These are phyloP conservation scores for Nibea albiflora DNA, from an alignment of 2,113 vertebrate genomes.

Conservation along the genomic window DNA sequence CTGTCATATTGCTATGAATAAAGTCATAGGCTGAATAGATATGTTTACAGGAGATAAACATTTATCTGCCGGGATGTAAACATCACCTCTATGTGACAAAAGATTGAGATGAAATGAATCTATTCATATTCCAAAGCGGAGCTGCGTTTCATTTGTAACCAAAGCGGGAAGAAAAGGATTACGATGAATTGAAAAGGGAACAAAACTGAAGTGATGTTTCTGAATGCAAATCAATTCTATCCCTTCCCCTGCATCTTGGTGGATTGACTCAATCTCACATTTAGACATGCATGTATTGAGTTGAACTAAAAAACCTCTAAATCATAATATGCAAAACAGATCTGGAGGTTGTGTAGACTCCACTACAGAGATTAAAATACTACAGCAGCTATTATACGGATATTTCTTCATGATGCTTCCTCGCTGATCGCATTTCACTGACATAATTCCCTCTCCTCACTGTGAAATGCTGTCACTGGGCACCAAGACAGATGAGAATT, in stretches of 20 bases:
- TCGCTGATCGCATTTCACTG: background rate
- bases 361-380: conserved; percentile 33
- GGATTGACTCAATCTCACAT: conserved; percentile 24
- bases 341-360: background rate
- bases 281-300: background rate
- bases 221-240: conserved; percentile 44
- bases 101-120: conserved; percentile 20
- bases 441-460: conserved; percentile 11
- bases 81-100: conserved; percentile 17
- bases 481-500: conserved; percentile 9
- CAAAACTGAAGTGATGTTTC: conserved; percentile 32
- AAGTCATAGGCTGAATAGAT: conserved; percentile 27
- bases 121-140: conserved; percentile 26
- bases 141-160: conserved; percentile 25
- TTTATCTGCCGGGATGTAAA: conserved; percentile 37
- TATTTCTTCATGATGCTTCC: background rate
- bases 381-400: background rate
- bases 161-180: conserved; percentile 25
- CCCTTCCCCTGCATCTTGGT: background rate
- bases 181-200: conserved; percentile 9
- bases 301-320: conserved; percentile 7
- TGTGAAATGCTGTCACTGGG: background rate
- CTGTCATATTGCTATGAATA: conserved; percentile 43
- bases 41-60: conserved; percentile 44
- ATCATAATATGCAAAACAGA: conserved; percentile 26